phyloP scores from a whole-genome alignment of 2,888 invertebrate genomes.

The Lochmaea capreae region DNA sequence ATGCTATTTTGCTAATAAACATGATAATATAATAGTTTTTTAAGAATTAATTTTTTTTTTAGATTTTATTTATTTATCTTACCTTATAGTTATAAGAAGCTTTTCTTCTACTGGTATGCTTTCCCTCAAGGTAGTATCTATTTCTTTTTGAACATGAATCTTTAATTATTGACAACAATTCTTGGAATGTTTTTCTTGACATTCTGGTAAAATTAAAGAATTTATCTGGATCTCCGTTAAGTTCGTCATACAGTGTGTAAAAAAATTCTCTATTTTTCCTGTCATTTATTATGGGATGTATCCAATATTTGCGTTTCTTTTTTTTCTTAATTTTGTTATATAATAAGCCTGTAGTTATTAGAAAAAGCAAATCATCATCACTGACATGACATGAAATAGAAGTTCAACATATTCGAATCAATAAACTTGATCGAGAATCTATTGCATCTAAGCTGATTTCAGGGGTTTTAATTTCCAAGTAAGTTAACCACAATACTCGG shows the following conservation, averaged over 20 bases:
- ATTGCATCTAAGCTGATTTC: too few relatives aligned
- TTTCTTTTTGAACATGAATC: conserved; percentile 36
- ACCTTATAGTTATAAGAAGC: conserved; percentile 38
- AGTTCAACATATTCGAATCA: too few relatives aligned
- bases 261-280: conserved; percentile 37
- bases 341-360: conserved; percentile 2
- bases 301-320: conserved; percentile 11
- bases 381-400: too few relatives aligned
- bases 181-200: conserved; percentile 33
- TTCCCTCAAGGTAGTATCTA: conserved; percentile 36
- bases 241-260: conserved; percentile 35
- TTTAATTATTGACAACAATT: conserved; percentile 35
- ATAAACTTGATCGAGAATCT: too few relatives aligned
- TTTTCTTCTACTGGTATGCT: conserved; percentile 39
- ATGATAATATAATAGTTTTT: conserved; percentile 30
- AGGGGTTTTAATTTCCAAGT: too few relatives aligned
- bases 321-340: conserved; percentile 6
- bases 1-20: conserved; percentile 28
- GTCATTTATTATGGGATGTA: conserved; percentile 35
- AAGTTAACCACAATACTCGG: too few relatives aligned
- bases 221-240: conserved; percentile 30
- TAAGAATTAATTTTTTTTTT: conserved; percentile 27
- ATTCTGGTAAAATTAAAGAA: conserved; percentile 39
- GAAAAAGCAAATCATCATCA: conserved; percentile 9
- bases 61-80: conserved; percentile 22